A percentile compares a stretch with the other conserved stretches of the same genome.
Conservation (phyloP, 2,888 invertebrate species). For the Lasioglossum morio region DNA sequence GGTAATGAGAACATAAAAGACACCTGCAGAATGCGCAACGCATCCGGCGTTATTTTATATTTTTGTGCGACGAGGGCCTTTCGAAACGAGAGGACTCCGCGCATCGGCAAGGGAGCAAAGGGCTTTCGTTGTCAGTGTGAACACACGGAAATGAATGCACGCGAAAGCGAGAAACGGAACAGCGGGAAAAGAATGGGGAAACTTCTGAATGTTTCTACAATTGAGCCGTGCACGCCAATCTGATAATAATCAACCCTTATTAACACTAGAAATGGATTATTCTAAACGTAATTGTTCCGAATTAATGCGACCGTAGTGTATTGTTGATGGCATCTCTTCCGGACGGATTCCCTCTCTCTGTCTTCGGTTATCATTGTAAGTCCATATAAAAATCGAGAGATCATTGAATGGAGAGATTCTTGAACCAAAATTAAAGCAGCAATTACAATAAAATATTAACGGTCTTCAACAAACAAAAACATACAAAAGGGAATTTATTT, state of each 20-base stretch:
- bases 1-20: slow-evolving; percentile 65
- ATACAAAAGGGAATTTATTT: not conserved
- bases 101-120: slow-evolving; percentile 44
- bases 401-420: not conserved
- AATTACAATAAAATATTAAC: not conserved
- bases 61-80: slow-evolving; percentile 48
- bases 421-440: not conserved
- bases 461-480: too few relatives aligned
- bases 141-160: slow-evolving; percentile 15
- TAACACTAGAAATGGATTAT: not conserved
- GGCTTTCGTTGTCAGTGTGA: slow-evolving; percentile 34
- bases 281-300: not conserved
- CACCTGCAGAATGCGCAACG: slow-evolving; percentile 50
- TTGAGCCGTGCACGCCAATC: not conserved
- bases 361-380: not conserved
- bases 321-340: not conserved
- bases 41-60: slow-evolving; percentile 56
- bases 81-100: slow-evolving; percentile 51
- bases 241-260: not conserved
- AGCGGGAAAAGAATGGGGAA: not conserved
- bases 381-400: not conserved
- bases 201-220: not conserved
- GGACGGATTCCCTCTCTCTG: too few relatives aligned
- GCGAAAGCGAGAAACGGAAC: slow-evolving; percentile 11
- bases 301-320: not conserved